A percentile compares a stretch with the other conserved stretches of the same genome.
Evolutionary conservation across 2,113 vertebrate genomes (phyloP).

Genomic region (Phylloscopus whistleri): DNA sequence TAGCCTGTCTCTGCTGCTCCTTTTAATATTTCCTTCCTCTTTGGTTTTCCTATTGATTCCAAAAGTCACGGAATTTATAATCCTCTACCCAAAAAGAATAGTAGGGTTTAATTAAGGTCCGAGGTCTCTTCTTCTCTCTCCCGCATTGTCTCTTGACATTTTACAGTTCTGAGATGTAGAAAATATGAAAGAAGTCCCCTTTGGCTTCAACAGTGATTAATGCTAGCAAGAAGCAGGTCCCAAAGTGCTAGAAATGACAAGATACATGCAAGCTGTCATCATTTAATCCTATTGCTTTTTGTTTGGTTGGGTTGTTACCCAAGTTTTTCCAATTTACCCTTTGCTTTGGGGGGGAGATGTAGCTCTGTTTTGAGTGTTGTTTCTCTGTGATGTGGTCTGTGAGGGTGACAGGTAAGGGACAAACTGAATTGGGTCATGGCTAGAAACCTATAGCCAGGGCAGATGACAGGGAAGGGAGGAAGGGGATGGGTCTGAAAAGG

Average conservation of each 20-base stretch:
- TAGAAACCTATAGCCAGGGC: background rate
- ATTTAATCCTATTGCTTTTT: background rate
- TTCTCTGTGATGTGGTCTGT: background rate
- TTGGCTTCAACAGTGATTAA: constrained; percentile 15
- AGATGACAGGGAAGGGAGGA: background rate
- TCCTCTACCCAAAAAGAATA: background rate
- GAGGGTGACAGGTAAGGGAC: background rate
- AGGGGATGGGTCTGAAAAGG: background rate
- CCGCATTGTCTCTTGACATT: background rate
- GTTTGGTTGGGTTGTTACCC: background rate
- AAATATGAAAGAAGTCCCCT: background rate
- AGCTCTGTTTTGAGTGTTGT: background rate
- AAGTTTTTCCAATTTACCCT: background rate
- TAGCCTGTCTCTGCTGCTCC: background rate
- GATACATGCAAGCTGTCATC: background rate
- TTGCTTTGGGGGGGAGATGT: background rate
- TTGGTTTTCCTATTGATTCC: background rate
- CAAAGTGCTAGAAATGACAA: background rate
- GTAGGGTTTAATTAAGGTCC: background rate
- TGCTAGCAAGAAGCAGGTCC: background rate
- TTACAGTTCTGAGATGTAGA: background rate
- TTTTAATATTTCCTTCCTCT: background rate
- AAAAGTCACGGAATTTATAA: background rate
- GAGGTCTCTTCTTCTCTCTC: background rate
- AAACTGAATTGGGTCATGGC: background rate